phyloP scores from a whole-genome alignment of 2,113 vertebrate species.

The Gymnorhina tibicen region DNA sequence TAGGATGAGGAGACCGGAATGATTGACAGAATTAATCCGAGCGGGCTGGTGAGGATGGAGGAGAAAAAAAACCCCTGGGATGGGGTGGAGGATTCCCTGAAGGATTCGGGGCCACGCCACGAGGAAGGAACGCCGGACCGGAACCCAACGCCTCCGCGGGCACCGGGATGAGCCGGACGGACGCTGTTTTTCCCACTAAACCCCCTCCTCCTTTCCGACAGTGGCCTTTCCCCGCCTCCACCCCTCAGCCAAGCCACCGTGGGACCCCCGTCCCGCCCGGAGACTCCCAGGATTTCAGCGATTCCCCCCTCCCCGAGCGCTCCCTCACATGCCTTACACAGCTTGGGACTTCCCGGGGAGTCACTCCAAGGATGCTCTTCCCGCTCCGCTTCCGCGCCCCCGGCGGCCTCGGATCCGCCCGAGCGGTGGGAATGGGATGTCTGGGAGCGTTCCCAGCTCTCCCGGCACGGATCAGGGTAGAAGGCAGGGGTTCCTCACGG shows the following conservation, averaged over 20 bases:
- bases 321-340: slow-evolving; percentile 75
- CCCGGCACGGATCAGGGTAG: background rate
- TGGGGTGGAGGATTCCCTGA: background rate
- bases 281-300: background rate
- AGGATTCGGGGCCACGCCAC: background rate
- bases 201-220: background rate
- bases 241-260: background rate
- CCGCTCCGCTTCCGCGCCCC: slow-evolving; percentile 18
- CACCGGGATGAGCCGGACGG: background rate
- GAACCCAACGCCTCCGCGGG: background rate
- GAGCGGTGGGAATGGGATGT: background rate
- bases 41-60: background rate
- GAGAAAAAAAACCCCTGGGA: background rate
- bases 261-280: background rate
- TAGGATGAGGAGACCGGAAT: background rate
- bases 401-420: background rate
- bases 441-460: background rate
- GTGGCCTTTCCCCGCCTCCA: slow-evolving; percentile 22
- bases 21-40: background rate
- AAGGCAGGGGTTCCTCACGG: background rate
- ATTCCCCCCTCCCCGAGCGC: background rate
- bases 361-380: background rate
- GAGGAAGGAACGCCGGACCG: rapidly evolving
- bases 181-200: background rate
- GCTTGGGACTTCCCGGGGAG: slow-evolving; percentile 46